Evolutionary conservation across 1,140 invertebrate species (phyloP), one percentile per base, ranked within the genome.

Genomic region (Drosophila kohkoa): DNA sequence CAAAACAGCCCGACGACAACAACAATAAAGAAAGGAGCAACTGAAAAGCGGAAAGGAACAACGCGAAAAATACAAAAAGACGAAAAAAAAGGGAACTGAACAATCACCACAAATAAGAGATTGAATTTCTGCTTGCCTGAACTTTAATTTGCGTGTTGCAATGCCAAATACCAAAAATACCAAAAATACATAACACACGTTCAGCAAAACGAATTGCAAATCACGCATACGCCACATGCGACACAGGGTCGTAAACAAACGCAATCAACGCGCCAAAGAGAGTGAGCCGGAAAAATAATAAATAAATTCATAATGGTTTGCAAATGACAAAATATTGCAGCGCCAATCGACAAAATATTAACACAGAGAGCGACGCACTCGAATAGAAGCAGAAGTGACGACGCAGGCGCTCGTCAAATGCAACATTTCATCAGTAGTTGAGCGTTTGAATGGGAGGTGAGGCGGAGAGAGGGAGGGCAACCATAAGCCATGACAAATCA

Each of bases 261-360:
- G 83, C 74, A 89, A 88, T 89, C 85, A 89, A 75, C 67, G 68
- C 45, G 54, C 16, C 76, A 68, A 87, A 13, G 11, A n/a, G 54
- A 43, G 52, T 7, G 4, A 64, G 30, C 63, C 57, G 65, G 60
- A 62, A 59, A 78, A 89, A 89, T 89, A 88, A 88, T 88, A 88
- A 88, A 88, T 89, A 88, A 89, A 88, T 90, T 72, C 78, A 88
- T 88, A 89, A 88, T 88, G 85, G 81, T 69, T 75, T 78, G 74
- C 77, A 85, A 88, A 88, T 89, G 85, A 89, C 85, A 88, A 88
- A 88, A 89, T 89, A 88, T 88, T 89, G 85, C 85, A 81, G 69
- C 71, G 77, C 41, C 74, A 88, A 88, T 88, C 85, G 85, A 58
- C 85, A 79, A 89, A 88, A 88, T 85, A 89, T 88, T 89, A 89